Evolutionary conservation across 2,797 vertebrate genomes (phyloP).

Genomic region (Girardinus metallicus): DNA sequence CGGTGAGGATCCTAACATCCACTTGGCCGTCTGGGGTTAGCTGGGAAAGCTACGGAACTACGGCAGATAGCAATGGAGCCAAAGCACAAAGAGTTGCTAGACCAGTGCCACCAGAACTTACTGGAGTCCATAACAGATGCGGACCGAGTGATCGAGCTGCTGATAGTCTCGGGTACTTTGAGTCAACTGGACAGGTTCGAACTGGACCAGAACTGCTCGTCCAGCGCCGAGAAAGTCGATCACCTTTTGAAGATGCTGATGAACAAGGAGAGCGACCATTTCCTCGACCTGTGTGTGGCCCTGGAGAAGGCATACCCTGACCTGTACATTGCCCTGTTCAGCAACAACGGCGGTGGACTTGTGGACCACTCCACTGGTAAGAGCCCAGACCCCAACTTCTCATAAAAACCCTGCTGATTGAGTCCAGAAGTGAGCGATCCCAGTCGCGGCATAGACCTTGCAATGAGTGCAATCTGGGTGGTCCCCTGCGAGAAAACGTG

Average conservation of each 20-base stretch:
- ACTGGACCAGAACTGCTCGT: constrained; percentile 88
- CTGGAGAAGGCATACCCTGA: constrained; percentile 97
- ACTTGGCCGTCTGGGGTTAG: constrained; percentile 72
- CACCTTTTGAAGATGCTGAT: constrained; percentile 93
- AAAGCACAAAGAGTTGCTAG: constrained; percentile 95
- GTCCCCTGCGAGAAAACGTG: constrained; percentile 43
- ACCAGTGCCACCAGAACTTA: constrained; percentile 94
- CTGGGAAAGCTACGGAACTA: constrained; percentile 81
- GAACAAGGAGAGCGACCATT: constrained; percentile 95
- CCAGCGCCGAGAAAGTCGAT: constrained; percentile 90
- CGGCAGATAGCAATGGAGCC: constrained; percentile 89
- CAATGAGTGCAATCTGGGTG: constrained; percentile 56
- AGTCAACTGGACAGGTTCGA: constrained; percentile 88
- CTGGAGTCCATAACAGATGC: constrained; percentile 94
- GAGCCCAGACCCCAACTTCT: constrained; percentile 20
- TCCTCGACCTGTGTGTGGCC: constrained; percentile 94
- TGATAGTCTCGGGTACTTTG: constrained; percentile 89
- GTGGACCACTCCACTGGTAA: constrained; percentile 84
- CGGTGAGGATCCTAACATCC: constrained; percentile 62
- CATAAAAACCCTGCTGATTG: constrained; percentile 1
- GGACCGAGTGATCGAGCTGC: constrained; percentile 90
- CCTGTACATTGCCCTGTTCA: constrained; percentile 90
- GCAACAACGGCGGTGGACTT: constrained; percentile 85
- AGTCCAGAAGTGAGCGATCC: background rate
- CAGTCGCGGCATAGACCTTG: constrained; percentile 9